Percentiles rank a stretch among this genome's conserved stretches.
These are phyloP conservation scores for Notolabrus celidotus DNA, from an alignment of 2,797 vertebrate genomes.

Conservation along the genomic window DNA sequence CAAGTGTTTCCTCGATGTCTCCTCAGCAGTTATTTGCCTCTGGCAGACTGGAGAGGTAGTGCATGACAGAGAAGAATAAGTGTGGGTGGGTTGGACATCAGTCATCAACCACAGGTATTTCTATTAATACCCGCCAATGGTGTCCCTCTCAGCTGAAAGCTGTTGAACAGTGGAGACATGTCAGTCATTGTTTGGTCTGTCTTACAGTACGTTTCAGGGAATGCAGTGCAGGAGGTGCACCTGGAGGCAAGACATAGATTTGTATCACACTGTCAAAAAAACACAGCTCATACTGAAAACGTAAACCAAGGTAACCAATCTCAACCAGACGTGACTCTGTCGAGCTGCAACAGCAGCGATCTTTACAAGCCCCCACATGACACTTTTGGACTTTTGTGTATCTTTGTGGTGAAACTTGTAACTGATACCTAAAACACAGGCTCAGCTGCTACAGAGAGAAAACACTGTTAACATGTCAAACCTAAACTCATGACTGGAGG, in stretches of 20 bases:
- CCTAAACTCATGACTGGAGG: no score
- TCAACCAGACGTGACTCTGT: slow-evolving; percentile 20
- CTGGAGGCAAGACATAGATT: slow-evolving; percentile 63
- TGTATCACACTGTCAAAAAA: slow-evolving; percentile 48
- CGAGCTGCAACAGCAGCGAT: slow-evolving; percentile 2
- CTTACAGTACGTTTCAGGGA: slow-evolving; percentile 69
- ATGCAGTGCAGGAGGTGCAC: slow-evolving; percentile 55
- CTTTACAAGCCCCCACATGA: slow-evolving; percentile 14
- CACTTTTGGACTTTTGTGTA: background rate
- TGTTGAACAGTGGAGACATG: slow-evolving; percentile 72
- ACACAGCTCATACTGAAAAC: slow-evolving; percentile 19
- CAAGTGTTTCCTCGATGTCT: slow-evolving; percentile 53
- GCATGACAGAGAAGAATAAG: slow-evolving; percentile 64
- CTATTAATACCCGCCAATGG: slow-evolving; percentile 83
- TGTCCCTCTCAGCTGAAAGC: slow-evolving; percentile 56
- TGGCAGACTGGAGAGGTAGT: slow-evolving; percentile 61
- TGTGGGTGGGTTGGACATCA: slow-evolving; percentile 66
- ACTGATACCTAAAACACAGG: background rate
- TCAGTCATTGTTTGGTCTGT: slow-evolving; percentile 78
- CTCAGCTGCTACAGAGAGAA: background rate
- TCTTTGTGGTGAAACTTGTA: slow-evolving; percentile 5
- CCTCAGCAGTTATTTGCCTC: slow-evolving; percentile 57
- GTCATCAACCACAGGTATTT: slow-evolving; percentile 83
- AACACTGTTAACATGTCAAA: background rate
- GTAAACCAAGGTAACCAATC: slow-evolving; percentile 20